Percentiles rank a stretch among this genome's conserved stretches.
Conservation (phyloP, 2,113 vertebrate species). For the Brevimyrus niger region DNA sequence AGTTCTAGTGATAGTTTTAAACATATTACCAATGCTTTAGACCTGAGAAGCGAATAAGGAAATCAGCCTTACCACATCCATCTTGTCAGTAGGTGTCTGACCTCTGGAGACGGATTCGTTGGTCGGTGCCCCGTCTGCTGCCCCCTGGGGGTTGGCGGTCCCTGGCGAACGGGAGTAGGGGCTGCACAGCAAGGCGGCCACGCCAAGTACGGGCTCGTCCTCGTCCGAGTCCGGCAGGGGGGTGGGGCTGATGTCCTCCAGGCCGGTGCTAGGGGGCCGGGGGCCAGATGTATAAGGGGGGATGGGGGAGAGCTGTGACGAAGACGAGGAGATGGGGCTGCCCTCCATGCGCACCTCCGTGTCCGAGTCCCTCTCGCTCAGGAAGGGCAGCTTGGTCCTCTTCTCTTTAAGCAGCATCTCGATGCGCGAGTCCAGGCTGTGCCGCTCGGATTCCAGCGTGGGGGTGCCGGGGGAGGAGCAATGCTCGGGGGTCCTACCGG, state of each 20-base stretch:
- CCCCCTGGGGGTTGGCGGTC: constrained; percentile 47
- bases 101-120: constrained; percentile 57
- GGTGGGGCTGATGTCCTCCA: constrained; percentile 63
- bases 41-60: not conserved
- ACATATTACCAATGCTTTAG: not conserved
- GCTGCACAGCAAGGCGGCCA: constrained; percentile 54
- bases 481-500: constrained; percentile 58
- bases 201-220: constrained; percentile 60
- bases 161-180: constrained; percentile 41
- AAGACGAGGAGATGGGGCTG: constrained; percentile 73
- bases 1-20: not conserved
- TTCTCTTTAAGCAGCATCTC: constrained; percentile 86
- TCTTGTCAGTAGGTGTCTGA: constrained; percentile 61
- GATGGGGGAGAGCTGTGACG: constrained; percentile 67
- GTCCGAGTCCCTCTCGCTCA: constrained; percentile 63
- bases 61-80: constrained; percentile 53
- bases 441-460: constrained; percentile 64
- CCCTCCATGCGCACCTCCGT: constrained; percentile 66
- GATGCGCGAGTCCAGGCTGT: constrained; percentile 90
- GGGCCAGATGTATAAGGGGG: constrained; percentile 50
- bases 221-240: constrained; percentile 67
- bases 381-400: constrained; percentile 63
- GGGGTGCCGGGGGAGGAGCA: constrained; percentile 60
- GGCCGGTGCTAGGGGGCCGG: constrained; percentile 59
- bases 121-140: constrained; percentile 45